phyloP scores from a whole-genome alignment of 1,140 invertebrate species.

The Nephotettix cincticeps region DNA sequence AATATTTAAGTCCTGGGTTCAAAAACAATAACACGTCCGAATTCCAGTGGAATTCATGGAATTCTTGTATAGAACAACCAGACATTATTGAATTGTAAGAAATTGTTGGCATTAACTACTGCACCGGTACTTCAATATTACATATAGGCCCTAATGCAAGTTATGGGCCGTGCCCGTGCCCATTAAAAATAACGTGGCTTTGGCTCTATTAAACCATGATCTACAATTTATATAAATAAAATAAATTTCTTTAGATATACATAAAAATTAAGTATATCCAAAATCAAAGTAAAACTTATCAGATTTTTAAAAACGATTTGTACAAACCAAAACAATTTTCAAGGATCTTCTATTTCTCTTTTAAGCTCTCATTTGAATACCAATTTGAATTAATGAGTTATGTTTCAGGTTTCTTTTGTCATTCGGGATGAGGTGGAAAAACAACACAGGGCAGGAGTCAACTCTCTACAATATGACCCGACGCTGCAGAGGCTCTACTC shows the following conservation, averaged over 20 bases:
- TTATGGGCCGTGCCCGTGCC: too few species aligned
- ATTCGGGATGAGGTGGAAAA: conserved; percentile 95
- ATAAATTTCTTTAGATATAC: background rate
- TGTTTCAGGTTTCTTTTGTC: conserved; percentile 89
- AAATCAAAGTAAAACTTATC: background rate
- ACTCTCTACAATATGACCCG: conserved; percentile 92
- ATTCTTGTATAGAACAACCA: background rate
- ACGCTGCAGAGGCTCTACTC: conserved; percentile 88
- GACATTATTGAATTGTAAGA: too few species aligned
- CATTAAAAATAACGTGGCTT: too few species aligned
- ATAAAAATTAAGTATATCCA: background rate
- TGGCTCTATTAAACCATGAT: too few species aligned
- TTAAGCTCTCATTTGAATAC: background rate
- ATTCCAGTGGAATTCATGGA: background rate
- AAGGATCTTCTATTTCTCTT: background rate
- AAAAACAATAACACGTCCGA: background rate
- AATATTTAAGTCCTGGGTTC: background rate
- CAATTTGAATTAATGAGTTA: background rate
- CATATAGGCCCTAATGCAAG: too few species aligned
- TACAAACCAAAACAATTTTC: background rate
- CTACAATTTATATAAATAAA: too few species aligned
- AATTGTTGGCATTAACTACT: too few species aligned
- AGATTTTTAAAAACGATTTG: background rate
- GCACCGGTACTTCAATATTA: too few species aligned
- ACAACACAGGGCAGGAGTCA: conserved; percentile 92